Evolutionary conservation across 1,140 invertebrate species (phyloP), one percentile per base, ranked within the genome.

Genomic region (Monomorium pharaonis): DNA sequence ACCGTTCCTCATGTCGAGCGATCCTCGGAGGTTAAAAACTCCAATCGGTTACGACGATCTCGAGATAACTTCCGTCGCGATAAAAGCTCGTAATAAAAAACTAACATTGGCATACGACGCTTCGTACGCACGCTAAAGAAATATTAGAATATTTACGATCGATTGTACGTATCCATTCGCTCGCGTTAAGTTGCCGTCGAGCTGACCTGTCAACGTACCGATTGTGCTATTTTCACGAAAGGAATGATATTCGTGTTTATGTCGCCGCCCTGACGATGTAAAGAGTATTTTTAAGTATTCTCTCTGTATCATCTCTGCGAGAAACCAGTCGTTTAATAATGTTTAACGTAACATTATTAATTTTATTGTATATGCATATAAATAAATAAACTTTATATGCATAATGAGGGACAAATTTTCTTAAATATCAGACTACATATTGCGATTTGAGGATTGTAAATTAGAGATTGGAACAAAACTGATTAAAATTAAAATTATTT

Each of bases 1-100:
- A 14, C 30, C 14, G 18, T 72, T 27, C 3, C 2, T 80, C 37
- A 14, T 9, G 10, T 44, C 30, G 30, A 42, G 9, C 33, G 65
- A 58, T 37, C 9, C 5, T 42, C 21, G 24, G 37, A 83, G 78
- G 78, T 83, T 83, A 83, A 58, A 33, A 16, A 5, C 18, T 42
- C 18, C 12, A 5, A 14, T 51, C 1, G 10, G 33, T 60, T 62
- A 18, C 21, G 37, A 30, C 67, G n/a, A 12, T 81, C 69, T 54
- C 49, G 12, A 72, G 27, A 83, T 72, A 58, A 60, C 21, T 7
- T 21, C 12, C 3, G 9, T 54, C 18, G 4, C 7, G 7, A 37
- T 37, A 37, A 37, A 37, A 37, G 37, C 37, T 54, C 9, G 51
- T 51, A 18, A 58, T 4, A 27, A 33, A n/a, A 21, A 56, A 14